A percentile compares a stretch with the other conserved stretches of the same genome.
These are phyloP conservation scores for Dendrocincla tyrannina DNA, from an alignment of 2,797 vertebrate species.

Conservation along the genomic window DNA sequence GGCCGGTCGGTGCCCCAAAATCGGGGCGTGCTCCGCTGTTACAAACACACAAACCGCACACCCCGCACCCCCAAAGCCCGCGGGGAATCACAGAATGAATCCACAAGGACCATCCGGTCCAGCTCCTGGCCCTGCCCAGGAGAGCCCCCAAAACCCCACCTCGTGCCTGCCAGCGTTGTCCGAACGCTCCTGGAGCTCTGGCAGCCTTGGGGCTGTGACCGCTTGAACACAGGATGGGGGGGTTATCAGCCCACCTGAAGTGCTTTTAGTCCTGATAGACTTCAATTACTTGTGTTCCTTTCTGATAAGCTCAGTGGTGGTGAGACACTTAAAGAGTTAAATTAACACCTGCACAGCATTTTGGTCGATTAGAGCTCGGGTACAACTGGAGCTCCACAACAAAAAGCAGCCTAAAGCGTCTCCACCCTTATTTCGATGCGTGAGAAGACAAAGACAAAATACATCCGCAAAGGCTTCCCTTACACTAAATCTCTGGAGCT, in stretches of 20 bases:
- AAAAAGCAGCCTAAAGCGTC: not conserved
- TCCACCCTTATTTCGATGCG: not conserved
- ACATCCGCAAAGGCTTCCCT: not conserved
- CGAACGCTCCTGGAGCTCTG: not conserved
- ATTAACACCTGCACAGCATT: not conserved
- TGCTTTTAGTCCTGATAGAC: not conserved
- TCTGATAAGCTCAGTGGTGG: not conserved
- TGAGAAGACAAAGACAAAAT: not conserved
- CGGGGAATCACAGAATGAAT: too few relatives aligned
- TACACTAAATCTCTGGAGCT: not conserved
- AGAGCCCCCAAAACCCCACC: not conserved
- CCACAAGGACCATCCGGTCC: not conserved
- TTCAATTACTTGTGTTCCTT: not conserved
- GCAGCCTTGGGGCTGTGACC: not conserved
- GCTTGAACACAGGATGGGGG: rapidly evolving
- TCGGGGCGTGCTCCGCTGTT: not conserved
- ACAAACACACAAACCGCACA: not conserved
- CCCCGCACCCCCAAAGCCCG: not conserved
- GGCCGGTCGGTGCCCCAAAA: not conserved
- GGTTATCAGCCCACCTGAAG: not conserved
- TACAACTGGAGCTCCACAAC: not conserved
- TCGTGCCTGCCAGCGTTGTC: not conserved
- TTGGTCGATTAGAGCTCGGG: not conserved
- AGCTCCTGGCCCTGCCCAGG: too few relatives aligned
- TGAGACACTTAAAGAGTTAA: not conserved